Conservation (phyloP, 1,140 invertebrate genomes). For the Trichonephila clavata region DNA sequence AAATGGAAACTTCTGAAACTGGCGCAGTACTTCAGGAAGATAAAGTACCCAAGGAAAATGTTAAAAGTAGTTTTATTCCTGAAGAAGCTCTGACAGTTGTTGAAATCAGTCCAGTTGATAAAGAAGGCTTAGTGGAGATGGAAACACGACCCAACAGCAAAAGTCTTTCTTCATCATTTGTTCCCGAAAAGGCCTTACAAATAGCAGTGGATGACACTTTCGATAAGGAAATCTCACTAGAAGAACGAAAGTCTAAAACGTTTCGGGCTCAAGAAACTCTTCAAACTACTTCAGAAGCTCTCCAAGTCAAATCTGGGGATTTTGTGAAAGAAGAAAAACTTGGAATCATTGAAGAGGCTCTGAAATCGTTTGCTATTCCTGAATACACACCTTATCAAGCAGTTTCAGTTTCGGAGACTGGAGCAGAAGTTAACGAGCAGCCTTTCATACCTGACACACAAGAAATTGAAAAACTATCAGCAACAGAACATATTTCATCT, state of each 20-base stretch:
- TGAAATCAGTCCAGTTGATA: slow-evolving; percentile 84
- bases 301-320: slow-evolving; percentile 40
- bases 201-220: slow-evolving; percentile 36
- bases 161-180: slow-evolving; percentile 39
- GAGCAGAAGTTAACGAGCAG: slow-evolving; percentile 44
- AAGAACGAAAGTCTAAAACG: slow-evolving; percentile 25
- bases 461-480: not conserved
- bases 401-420: slow-evolving; percentile 65
- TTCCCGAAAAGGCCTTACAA: slow-evolving; percentile 68
- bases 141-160: slow-evolving; percentile 64
- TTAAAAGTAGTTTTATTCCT: slow-evolving; percentile 81
- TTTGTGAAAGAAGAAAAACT: slow-evolving; percentile 58
- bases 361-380: slow-evolving; percentile 32
- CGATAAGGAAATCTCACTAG: slow-evolving; percentile 58
- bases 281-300: slow-evolving; percentile 5
- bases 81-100: slow-evolving; percentile 83
- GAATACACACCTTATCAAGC: slow-evolving; percentile 60
- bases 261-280: slow-evolving; percentile 58
- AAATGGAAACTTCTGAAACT: slow-evolving; percentile 79
- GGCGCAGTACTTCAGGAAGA: slow-evolving; percentile 82
- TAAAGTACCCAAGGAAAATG: slow-evolving; percentile 78
- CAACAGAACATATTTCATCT: not conserved
- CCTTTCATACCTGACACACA: not conserved
- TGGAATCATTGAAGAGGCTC: not conserved
- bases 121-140: slow-evolving; percentile 82